Evolutionary conservation across 2,113 vertebrate species (phyloP).

Genomic region (cat (Felis catus)): F.catus_Fca126_mat1.0 CM031428.1:43010501-43011000

Average conservation of each 20-base stretch:
- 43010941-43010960: background rate
- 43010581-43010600: background rate
- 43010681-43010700: background rate
- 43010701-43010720: background rate
- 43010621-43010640: background rate
- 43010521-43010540: background rate
- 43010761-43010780: background rate
- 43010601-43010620: accelerated
- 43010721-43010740: background rate
- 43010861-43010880: background rate
- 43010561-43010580: background rate
- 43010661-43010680: no score
- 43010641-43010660: background rate
- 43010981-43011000: background rate
- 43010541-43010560: no score
- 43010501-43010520: accelerated
- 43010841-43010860: background rate
- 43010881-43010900: background rate
- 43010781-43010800: background rate
- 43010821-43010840: background rate
- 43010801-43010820: background rate
- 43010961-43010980: background rate
- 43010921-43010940: background rate
- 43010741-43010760: background rate
- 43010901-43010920: background rate